Percentiles rank a stretch among this genome's conserved stretches.
Evolutionary conservation across 2,113 vertebrate genomes (phyloP).

Genomic region (Atractosteus spatula): DNA sequence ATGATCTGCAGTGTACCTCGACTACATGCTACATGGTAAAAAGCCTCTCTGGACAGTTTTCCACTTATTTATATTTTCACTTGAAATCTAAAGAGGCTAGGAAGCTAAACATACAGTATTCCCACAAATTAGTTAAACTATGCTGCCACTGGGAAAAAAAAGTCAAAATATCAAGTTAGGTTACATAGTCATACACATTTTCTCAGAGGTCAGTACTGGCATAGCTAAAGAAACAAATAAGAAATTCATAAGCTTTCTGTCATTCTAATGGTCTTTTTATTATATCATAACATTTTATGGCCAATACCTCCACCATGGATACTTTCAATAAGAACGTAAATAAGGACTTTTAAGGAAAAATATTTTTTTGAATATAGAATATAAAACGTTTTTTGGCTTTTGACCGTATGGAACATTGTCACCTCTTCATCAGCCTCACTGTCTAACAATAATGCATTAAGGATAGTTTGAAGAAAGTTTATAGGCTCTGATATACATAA

Average conservation of each 20-base stretch:
- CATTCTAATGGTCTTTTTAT: conserved; percentile 2
- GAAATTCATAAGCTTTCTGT: conserved; percentile 27
- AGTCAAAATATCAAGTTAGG: conserved; percentile 36
- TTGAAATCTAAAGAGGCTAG: no score
- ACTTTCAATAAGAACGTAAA: conserved; percentile 61
- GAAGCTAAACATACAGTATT: no score
- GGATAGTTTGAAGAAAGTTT: conserved; percentile 41
- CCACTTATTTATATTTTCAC: no score
- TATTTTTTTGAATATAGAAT: conserved; percentile 43
- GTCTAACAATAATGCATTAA: conserved; percentile 46
- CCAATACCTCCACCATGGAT: conserved; percentile 44
- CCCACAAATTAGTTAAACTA: no score
- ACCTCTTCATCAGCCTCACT: conserved; percentile 29
- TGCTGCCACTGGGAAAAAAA: conserved; percentile 29
- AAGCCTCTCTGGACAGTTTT: no score
- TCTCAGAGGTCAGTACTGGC: not conserved
- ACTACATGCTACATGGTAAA: no score
- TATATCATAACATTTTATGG: conserved; percentile 50
- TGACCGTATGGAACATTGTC: conserved; percentile 14
- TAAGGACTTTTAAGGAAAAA: conserved; percentile 64
- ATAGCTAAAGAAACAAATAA: not conserved
- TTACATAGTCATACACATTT: no score
- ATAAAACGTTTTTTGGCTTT: conserved; percentile 38
- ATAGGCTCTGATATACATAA: conserved; percentile 39
- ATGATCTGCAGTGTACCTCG: no score